phyloP scores from a whole-genome alignment of 92 coral and sea anemone species.

The Zoanthus solanderi region DNA sequence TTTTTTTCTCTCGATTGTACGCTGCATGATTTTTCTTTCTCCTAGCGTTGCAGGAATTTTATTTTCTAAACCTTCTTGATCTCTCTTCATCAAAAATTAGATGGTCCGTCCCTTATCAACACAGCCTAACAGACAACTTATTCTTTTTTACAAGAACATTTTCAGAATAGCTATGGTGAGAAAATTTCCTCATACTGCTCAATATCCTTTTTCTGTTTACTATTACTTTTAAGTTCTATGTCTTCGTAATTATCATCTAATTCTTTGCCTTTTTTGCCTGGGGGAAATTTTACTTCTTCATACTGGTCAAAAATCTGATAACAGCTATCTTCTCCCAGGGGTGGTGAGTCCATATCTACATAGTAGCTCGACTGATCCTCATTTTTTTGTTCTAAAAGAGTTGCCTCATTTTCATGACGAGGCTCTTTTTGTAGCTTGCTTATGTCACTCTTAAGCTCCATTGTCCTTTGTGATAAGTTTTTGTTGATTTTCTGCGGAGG shows the following conservation, averaged over 20 bases:
- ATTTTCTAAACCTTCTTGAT: too few relatives aligned
- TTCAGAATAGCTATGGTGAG: neutral
- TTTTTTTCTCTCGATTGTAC: too few relatives aligned
- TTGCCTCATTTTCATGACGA: neutral
- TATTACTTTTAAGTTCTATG: neutral
- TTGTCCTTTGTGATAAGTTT: neutral
- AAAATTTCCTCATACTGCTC: neutral
- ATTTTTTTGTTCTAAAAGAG: neutral
- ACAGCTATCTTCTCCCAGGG: too few relatives aligned
- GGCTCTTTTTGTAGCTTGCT: neutral
- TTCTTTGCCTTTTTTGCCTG: neutral
- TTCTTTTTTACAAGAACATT: too few relatives aligned
- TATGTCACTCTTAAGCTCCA: neutral
- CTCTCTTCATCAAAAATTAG: too few relatives aligned
- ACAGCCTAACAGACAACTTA: too few relatives aligned
- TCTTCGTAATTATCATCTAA: neutral
- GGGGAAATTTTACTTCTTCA: neutral
- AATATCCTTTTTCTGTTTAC: too few relatives aligned
- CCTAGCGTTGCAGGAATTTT: too few relatives aligned
- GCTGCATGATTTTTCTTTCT: too few relatives aligned
- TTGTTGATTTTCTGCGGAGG: neutral
- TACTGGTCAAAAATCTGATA: neutral
- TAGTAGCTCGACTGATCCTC: neutral
- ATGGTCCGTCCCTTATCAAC: too few relatives aligned
- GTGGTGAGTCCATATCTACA: constrained; percentile 1